Evolutionary conservation across 2,797 vertebrate genomes (phyloP).

Genomic region (Smutsia temminckii): DNA sequence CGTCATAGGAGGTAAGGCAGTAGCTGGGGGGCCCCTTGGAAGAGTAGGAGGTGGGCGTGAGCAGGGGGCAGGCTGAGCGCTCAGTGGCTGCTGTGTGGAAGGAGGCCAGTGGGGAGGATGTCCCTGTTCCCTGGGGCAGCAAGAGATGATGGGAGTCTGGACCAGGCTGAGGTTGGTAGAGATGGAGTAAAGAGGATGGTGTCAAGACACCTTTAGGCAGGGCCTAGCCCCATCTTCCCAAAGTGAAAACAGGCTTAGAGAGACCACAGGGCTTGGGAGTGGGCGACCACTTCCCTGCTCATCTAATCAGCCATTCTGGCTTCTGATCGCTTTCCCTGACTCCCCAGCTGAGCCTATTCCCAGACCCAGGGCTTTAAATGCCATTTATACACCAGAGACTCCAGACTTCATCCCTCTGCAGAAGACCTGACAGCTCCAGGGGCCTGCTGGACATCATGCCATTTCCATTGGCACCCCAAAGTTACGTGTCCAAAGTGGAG

Average conservation of each 20-base stretch:
- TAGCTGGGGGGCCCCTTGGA: not conserved
- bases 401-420: not conserved
- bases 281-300: not conserved
- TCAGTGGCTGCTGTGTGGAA: not conserved
- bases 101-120: not conserved
- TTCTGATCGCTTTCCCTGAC: not conserved
- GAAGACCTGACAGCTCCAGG: not conserved
- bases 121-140: not conserved
- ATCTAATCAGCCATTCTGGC: not conserved
- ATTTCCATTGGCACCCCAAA: not conserved
- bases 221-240: not conserved
- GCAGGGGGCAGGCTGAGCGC: not conserved
- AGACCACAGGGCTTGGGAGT: not conserved
- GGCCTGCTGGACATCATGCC: not conserved
- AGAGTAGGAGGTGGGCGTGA: not conserved
- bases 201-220: not conserved
- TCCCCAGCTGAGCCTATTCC: not conserved
- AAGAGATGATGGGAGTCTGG: not conserved
- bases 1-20: not conserved
- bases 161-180: not conserved
- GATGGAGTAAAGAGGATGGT: not conserved
- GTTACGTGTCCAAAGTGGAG: not conserved
- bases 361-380: not conserved
- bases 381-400: not conserved
- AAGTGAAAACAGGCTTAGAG: not conserved